These are phyloP conservation scores for Alca torda DNA, from an alignment of 2,797 vertebrate species.

Conservation along the genomic window DNA sequence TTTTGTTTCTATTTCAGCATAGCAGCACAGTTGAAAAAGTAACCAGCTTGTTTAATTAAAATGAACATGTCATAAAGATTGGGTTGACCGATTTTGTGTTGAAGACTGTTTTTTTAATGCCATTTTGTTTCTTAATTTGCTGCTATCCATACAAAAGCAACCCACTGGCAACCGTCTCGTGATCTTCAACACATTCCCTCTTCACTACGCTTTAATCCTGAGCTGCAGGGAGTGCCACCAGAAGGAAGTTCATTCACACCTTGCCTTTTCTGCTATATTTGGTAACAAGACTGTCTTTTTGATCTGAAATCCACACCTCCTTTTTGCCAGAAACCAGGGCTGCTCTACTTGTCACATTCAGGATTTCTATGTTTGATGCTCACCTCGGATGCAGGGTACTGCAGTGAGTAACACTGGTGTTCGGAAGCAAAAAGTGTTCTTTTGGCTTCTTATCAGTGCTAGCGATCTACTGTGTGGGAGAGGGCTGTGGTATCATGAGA, in stretches of 20 bases:
- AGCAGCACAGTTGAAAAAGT: not conserved
- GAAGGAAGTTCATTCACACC: conserved; percentile 16
- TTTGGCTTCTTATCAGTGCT: not conserved
- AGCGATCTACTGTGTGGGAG: not conserved
- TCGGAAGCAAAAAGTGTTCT: not conserved
- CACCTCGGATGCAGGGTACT: not conserved
- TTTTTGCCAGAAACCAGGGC: not conserved
- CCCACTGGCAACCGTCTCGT: not conserved
- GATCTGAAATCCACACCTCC: not conserved
- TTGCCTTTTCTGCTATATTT: conserved; percentile 15
- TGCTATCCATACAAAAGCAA: not conserved
- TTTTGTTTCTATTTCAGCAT: not conserved
- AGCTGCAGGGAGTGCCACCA: not conserved
- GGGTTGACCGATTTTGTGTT: not conserved
- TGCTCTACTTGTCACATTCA: not conserved
- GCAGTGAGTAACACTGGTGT: not conserved
- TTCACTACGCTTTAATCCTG: not conserved
- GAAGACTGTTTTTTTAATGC: not conserved
- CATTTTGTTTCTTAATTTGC: not conserved
- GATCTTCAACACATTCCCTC: not conserved
- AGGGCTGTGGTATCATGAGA: not conserved
- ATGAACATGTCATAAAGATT: not conserved
- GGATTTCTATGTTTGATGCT: not conserved
- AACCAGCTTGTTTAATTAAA: conserved; percentile 2
- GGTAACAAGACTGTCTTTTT: not conserved